phyloP scores from a whole-genome alignment of 2,888 invertebrate genomes.

The Cordilura impudica region DNA sequence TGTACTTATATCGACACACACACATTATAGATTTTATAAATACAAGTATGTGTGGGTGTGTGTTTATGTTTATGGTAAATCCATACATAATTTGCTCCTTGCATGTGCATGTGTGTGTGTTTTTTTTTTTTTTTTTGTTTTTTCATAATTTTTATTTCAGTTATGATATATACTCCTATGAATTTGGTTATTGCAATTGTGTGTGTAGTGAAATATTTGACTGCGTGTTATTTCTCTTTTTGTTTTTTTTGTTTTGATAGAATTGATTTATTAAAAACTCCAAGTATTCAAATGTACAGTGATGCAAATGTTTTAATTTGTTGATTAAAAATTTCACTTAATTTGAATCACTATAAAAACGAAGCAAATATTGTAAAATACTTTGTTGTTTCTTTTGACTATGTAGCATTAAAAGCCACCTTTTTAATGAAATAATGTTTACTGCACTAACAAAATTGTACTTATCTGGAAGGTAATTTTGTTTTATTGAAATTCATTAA shows the following conservation, averaged over 20 bases:
- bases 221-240: constrained; percentile 51
- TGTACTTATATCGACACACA: background rate
- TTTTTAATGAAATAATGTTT: no score
- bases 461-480: no score
- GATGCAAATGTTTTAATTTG: constrained; percentile 41
- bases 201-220: constrained; percentile 31
- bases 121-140: background rate
- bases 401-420: no score
- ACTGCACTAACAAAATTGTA: no score
- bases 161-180: constrained; percentile 48
- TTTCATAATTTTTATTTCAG: constrained; percentile 31
- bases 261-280: constrained; percentile 62
- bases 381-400: no score
- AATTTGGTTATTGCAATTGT: constrained; percentile 11
- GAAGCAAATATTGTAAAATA: no score
- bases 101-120: constrained; percentile 1
- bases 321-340: no score
- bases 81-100: constrained; percentile 4
- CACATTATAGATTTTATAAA: constrained; percentile 22
- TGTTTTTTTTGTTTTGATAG: constrained; percentile 51
- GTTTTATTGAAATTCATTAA: no score
- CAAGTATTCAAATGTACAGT: constrained; percentile 34
- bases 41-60: background rate
- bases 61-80: constrained; percentile 1
- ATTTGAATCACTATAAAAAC: no score